phyloP scores from a whole-genome alignment of 2,797 vertebrate genomes.

The Pipistrellus nathusii region DNA sequence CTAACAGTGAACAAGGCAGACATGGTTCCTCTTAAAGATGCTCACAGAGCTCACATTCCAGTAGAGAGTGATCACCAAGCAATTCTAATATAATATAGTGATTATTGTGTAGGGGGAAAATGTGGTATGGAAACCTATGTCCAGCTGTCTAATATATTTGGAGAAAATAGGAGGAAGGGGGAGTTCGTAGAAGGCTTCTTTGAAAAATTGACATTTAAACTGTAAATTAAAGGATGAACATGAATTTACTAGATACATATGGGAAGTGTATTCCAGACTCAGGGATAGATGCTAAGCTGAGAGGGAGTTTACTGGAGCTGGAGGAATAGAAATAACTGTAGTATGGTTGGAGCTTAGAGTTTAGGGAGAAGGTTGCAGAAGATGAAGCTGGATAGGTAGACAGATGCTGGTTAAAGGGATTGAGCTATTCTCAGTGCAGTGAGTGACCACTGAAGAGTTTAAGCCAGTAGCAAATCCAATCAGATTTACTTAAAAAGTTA shows the following conservation, averaged over 20 bases:
- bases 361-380: neutral
- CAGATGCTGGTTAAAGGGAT: neutral
- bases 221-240: neutral
- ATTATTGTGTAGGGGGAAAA: neutral
- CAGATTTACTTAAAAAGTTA: slow-evolving; percentile 39
- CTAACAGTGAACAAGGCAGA: neutral
- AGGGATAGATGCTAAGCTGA: neutral
- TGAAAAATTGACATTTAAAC: neutral
- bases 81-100: neutral
- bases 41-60: neutral
- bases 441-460: neutral
- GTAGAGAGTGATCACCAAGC: neutral
- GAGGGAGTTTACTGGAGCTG: neutral
- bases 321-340: neutral
- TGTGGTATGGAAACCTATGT: neutral
- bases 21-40: neutral
- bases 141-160: neutral
- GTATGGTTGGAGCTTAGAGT: neutral
- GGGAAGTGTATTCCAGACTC: neutral
- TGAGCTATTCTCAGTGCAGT: neutral
- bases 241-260: neutral
- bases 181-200: neutral
- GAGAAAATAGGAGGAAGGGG: neutral
- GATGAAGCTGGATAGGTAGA: neutral
- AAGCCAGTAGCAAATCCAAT: neutral